phyloP scores from a whole-genome alignment of 1,140 invertebrate genomes.

The Panulirus ornatus region DNA sequence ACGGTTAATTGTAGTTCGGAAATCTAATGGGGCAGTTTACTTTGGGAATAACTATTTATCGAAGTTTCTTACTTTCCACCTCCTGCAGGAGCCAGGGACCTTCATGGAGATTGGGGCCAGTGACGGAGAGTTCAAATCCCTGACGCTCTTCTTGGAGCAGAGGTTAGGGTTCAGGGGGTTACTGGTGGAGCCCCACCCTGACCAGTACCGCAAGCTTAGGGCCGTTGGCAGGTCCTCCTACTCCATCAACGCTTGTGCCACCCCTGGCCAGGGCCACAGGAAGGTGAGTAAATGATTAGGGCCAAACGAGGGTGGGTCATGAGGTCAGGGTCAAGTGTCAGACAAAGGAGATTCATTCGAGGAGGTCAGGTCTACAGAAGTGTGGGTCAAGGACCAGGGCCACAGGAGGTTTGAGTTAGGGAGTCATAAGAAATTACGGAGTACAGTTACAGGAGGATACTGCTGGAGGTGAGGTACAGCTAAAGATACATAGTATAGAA shows the following conservation, averaged over 20 bases:
- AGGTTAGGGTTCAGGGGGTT: slow-evolving; percentile 50
- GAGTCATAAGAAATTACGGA: too few relatives aligned
- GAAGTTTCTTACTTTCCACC: not conserved
- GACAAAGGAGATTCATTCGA: not conserved
- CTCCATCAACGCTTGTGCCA: slow-evolving; percentile 68
- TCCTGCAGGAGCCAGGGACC: slow-evolving; percentile 44
- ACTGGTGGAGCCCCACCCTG: slow-evolving; percentile 62
- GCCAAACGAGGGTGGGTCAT: not conserved
- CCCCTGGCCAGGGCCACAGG: slow-evolving; percentile 39
- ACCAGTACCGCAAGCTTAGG: slow-evolving; percentile 54
- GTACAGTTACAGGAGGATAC: too few relatives aligned
- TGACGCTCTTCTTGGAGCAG: slow-evolving; percentile 61
- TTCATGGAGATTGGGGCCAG: slow-evolving; percentile 69
- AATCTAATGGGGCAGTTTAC: too few relatives aligned
- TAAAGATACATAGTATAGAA: too few relatives aligned
- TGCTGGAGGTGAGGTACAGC: not conserved
- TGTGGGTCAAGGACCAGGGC: too few relatives aligned
- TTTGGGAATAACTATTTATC: not conserved
- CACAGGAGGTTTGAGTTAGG: not conserved
- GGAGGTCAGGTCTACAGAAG: not conserved
- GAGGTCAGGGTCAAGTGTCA: not conserved
- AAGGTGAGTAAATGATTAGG: slow-evolving; percentile 7
- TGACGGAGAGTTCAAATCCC: slow-evolving; percentile 70
- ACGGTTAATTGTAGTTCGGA: too few relatives aligned
- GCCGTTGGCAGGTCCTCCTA: slow-evolving; percentile 20